Conservation (phyloP, 2,797 vertebrate genomes). For the Phalanger gymnotis region DNA sequence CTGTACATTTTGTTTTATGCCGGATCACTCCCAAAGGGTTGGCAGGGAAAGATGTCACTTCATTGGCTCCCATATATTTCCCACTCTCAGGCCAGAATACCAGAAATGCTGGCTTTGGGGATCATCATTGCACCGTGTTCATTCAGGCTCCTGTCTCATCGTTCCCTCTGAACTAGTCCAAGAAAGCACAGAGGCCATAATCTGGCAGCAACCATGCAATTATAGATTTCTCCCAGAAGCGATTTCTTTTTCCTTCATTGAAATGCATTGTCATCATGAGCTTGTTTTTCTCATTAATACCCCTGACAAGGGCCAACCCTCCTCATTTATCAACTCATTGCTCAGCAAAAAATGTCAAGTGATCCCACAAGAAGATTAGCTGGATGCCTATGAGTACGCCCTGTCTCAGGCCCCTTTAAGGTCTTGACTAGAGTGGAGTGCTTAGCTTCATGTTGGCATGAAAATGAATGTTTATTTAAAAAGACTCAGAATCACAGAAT, state of each 20-base stretch:
- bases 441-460: constrained; percentile 5
- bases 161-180: constrained; percentile 30
- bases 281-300: constrained; percentile 64
- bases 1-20: not conserved
- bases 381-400: constrained; percentile 16
- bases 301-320: constrained; percentile 50
- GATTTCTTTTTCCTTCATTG: constrained; percentile 62
- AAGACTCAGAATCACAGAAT: constrained; percentile 34
- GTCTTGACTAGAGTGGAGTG: constrained; percentile 10
- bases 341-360: constrained; percentile 67
- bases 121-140: not conserved
- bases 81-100: not conserved
- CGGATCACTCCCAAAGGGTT: not conserved
- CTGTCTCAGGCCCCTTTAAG: constrained; percentile 30
- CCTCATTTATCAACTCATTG: constrained; percentile 69
- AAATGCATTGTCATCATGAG: constrained; percentile 43
- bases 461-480: constrained; percentile 24
- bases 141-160: constrained; percentile 24
- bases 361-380: constrained; percentile 62
- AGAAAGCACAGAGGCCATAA: constrained; percentile 37
- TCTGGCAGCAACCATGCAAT: constrained; percentile 10
- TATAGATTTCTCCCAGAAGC: constrained; percentile 35
- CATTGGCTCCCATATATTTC: not conserved
- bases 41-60: not conserved
- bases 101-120: not conserved